These are phyloP conservation scores for Dryobotodes eremita DNA, from an alignment of 2,888 invertebrate species.

Conservation along the genomic window DNA sequence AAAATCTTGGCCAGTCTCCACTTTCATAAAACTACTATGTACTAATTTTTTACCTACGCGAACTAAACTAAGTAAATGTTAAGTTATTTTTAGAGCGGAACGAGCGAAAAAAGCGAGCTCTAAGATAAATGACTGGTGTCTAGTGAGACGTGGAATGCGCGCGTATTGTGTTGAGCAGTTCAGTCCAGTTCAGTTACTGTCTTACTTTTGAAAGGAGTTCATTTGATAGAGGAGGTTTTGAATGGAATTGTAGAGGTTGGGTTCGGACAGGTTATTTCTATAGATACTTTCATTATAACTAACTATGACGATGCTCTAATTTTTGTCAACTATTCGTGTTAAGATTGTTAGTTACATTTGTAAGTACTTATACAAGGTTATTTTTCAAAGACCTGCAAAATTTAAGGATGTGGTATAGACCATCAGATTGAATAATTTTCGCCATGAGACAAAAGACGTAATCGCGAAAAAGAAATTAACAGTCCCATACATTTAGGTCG, in stretches of 20 bases:
- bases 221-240: conserved; percentile 5
- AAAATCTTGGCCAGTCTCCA: conserved; percentile 15
- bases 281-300: background rate
- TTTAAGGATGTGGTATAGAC: no score
- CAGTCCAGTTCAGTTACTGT: conserved; percentile 36
- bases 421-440: no score
- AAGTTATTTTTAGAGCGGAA: conserved; percentile 38
- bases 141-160: conserved; percentile 17
- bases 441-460: no score
- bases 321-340: no score
- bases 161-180: conserved; percentile 28
- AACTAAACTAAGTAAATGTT: conserved; percentile 23
- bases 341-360: no score
- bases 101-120: conserved; percentile 44
- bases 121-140: conserved; percentile 47
- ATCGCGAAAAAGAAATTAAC: no score
- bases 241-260: background rate
- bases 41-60: background rate
- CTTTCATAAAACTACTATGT: background rate
- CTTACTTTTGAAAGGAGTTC: conserved; percentile 4
- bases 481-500: no score
- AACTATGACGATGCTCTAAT: no score
- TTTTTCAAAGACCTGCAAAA: no score
- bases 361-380: no score
- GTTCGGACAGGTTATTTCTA: background rate